phyloP scores from a whole-genome alignment of 2,797 vertebrate species.

The Melanotaenia maccullochi region DNA sequence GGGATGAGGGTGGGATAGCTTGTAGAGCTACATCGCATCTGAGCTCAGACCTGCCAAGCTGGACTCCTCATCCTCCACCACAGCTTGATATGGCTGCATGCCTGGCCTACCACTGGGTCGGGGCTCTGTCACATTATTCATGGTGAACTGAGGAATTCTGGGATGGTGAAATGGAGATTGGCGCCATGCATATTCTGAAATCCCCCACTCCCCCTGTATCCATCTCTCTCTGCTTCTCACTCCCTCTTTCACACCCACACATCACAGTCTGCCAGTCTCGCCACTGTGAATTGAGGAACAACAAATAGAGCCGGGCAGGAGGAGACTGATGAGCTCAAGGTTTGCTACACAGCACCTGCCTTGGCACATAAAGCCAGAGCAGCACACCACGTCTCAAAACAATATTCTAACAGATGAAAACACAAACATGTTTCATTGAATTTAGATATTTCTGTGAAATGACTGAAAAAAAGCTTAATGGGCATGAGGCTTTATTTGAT shows the following conservation, averaged over 20 bases:
- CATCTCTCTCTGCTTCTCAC: constrained; percentile 76
- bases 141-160: constrained; percentile 86
- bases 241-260: constrained; percentile 80
- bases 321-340: constrained; percentile 67
- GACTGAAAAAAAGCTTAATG: not conserved
- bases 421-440: not conserved
- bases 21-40: constrained; percentile 69
- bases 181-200: constrained; percentile 89
- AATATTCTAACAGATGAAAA: constrained; percentile 29
- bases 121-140: constrained; percentile 91
- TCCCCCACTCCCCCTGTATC: constrained; percentile 81
- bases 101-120: constrained; percentile 65
- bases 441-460: not conserved
- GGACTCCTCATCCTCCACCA: constrained; percentile 51
- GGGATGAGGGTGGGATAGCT: constrained; percentile 80
- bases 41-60: constrained; percentile 84
- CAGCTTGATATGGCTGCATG: constrained; percentile 68
- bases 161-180: constrained; percentile 80
- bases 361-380: constrained; percentile 49
- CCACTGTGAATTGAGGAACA: constrained; percentile 69
- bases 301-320: constrained; percentile 66
- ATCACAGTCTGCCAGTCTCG: constrained; percentile 66
- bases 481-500: constrained; percentile 5
- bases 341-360: constrained; percentile 65
- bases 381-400: constrained; percentile 48